phyloP scores from a whole-genome alignment of 2,888 invertebrate species.

The Drosophila nigritarsus region DNA sequence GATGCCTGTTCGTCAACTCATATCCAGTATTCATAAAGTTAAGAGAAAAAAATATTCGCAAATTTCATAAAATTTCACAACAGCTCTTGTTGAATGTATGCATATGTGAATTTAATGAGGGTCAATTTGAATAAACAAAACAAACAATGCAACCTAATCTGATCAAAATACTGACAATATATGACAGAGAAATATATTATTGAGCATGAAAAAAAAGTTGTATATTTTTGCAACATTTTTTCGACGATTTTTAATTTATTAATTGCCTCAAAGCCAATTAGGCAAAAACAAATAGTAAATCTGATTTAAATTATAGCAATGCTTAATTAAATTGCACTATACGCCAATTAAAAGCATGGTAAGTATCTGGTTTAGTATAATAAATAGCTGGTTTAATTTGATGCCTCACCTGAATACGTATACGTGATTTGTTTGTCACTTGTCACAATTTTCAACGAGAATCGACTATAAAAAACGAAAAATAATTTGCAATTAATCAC shows the following conservation, averaged over 20 bases:
- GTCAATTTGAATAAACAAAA: background rate
- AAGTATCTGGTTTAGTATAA: background rate
- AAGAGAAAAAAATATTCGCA: background rate
- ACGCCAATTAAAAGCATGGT: background rate
- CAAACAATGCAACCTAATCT: background rate
- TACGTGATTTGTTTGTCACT: conserved; percentile 14
- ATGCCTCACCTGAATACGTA: conserved; percentile 36
- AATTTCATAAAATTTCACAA: background rate
- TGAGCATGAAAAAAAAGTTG: background rate
- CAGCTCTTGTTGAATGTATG: background rate
- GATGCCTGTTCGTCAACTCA: background rate
- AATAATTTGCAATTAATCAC: conserved; percentile 30
- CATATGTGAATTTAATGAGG: background rate
- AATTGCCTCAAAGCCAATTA: background rate
- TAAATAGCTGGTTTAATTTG: background rate
- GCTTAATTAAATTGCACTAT: conserved; percentile 1
- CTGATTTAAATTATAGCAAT: conserved; percentile 8
- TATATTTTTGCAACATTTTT: too few relatives aligned
- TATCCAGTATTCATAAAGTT: background rate
- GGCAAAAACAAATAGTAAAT: background rate
- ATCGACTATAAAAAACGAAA: conserved; percentile 25
- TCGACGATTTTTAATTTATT: background rate
- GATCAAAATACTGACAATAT: background rate
- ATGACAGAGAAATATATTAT: background rate
- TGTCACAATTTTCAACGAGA: conserved; percentile 4